Evolutionary conservation across 2,888 invertebrate genomes (phyloP), one percentile per base, ranked within the genome.

Genomic region (Agonopterix alstromeriana): DNA sequence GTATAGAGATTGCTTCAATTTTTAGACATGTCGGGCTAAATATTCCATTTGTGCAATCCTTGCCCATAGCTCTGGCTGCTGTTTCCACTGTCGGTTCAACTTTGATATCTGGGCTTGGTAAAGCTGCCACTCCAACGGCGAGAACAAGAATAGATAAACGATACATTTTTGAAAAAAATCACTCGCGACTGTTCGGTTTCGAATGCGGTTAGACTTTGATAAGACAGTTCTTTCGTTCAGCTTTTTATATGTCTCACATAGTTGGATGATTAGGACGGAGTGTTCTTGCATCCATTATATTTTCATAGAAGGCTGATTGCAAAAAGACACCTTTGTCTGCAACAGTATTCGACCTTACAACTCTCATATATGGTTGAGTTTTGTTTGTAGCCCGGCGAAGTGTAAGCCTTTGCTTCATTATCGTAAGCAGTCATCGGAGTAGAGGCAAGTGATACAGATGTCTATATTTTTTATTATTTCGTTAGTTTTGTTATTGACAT

Each of bases 291-390:
- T 70, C 80, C 73, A 87, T 86, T 84, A 87, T 79, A 76, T 86
- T 87, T 87, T 88, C 85, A 86, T 87, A 87, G 77, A 77, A 86
- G 74, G 75, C 73, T 87, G 86, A 70, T 72, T 75, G 77, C 82
- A 77, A 80, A 81, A 80, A 80, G 77, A 67, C 57, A 42, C 8
- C 5, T 27, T 42, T 42, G 38, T 38, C 4, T 9, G 38, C 41
- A 14, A 47, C 38, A 42, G 42, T 45, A 12, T 35, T 66, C 12
- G 10, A 44, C 54, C 45, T 58, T 70, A 55, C 5, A 0, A 0
- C 2, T 3, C n/a, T 1, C 8, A 0, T 1, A 9, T 58, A 73
- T 50, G 56, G 66, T 56, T 47, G 43, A 44, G 53, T 67, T 68
- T 77, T 27, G 50, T 41, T 49, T 55, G 53, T 0, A 8, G n/a